Evolutionary conservation across 2,888 invertebrate species (phyloP), one percentile per base, ranked within the genome.

Genomic region (Serrognathus titanus): DNA sequence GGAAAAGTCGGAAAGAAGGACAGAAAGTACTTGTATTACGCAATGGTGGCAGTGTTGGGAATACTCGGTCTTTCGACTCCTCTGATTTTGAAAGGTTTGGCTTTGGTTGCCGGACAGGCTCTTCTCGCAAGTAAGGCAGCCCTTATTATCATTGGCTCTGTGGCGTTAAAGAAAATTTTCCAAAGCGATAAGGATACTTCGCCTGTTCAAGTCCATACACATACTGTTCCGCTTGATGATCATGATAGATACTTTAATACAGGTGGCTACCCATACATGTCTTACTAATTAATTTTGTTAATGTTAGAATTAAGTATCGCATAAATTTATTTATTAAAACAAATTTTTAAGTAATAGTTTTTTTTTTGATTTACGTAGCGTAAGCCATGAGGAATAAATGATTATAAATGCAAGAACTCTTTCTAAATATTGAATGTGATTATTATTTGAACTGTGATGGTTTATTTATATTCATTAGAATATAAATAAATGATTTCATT

Each of bases 121-220:
- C 79, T 89, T 61, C 83, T 89, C 60, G 86, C 88, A 64, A 86
- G 87, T 73, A 89, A 89, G 73, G 85, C 88, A 48, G 88, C 88
- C 1, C 75, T 89, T 56, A 85, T 88, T 58, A 87, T 89, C 66
- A 85, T 88, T 59, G 85, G 87, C 53, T 86, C 88, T 57, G 85
- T 88, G 66, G 87, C 75, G 12, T 75, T 88, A 65, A 88, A 87
- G 79, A 88, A 88, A 74, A 80, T 89, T 63, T 87, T 88, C 78
- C 78, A 80, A 62, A 78, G 81, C 60, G 80, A 83, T 59, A 83
- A 83, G 61, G 84, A 85, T 71, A 82, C 83, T 46, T 83, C 85
- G 63, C 61, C 66, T 74, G 87, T 88, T 50, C 86, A 87, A 68
- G 85, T 87, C 62, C 82, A 83, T 72, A 84, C 85, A 67, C 77